A percentile compares a stretch with the other conserved stretches of the same genome.
Evolutionary conservation across 1,140 invertebrate genomes (phyloP).

Genomic region (Telenomus remus): DNA sequence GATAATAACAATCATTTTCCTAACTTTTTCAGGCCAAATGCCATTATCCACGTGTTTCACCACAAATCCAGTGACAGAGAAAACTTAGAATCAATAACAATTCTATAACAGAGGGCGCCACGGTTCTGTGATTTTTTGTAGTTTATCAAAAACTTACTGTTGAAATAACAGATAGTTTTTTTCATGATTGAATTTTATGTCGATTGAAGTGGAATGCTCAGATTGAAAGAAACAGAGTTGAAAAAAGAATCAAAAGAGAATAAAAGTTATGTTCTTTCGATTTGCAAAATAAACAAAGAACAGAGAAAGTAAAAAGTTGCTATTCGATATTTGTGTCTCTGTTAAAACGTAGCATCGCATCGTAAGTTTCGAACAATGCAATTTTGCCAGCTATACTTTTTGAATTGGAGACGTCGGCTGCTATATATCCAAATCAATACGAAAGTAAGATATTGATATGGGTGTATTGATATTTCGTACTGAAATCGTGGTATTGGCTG

Average conservation of each 20-base stretch:
- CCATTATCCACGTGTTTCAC: conserved; percentile 41
- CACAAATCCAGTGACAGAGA: conserved; percentile 36
- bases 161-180: too few relatives aligned
- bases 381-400: conserved; percentile 64
- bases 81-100: too few relatives aligned
- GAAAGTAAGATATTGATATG: conserved; percentile 74
- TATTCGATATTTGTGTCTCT: conserved; percentile 7
- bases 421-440: conserved; percentile 75
- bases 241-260: too few relatives aligned
- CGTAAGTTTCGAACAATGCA: conserved; percentile 51
- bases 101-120: too few relatives aligned
- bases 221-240: too few relatives aligned
- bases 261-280: neutral
- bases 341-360: conserved; percentile 43
- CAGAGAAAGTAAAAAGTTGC: conserved; percentile 28
- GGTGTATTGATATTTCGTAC: conserved; percentile 73
- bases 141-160: too few relatives aligned
- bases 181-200: too few relatives aligned
- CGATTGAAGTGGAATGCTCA: too few relatives aligned
- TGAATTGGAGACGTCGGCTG: conserved; percentile 71
- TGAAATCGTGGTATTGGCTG: conserved; percentile 76
- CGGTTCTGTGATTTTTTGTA: too few relatives aligned
- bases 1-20: conserved; percentile 58
- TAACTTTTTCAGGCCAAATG: conserved; percentile 61
- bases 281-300: neutral